A percentile compares a stretch with the other conserved stretches of the same genome.
Evolutionary conservation across 2,888 invertebrate genomes (phyloP).

Genomic region (Parnassius mnemosyne): DNA sequence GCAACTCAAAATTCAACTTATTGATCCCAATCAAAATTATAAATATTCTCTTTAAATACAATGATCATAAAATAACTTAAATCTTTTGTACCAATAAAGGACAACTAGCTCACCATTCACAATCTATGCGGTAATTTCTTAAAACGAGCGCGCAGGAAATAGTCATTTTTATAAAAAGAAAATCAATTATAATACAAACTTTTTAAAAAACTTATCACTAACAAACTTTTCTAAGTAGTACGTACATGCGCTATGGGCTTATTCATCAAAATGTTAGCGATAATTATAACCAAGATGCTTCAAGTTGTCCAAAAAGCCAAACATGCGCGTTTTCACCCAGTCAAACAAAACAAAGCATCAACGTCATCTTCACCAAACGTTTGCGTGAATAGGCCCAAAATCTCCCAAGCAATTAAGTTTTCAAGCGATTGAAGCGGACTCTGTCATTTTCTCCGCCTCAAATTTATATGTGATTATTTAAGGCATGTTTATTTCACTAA

Average conservation of each 20-base stretch:
- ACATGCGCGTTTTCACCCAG: constrained; percentile 1
- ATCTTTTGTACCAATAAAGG: constrained; percentile 73
- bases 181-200: constrained; percentile 69
- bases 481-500: constrained; percentile 64
- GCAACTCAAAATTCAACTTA: constrained; percentile 67
- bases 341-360: constrained; percentile 2
- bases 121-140: constrained; percentile 49
- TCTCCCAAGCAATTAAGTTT: constrained; percentile 52
- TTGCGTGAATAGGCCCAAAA: constrained; percentile 19
- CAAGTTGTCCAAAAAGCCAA: not conserved
- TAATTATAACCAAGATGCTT: not conserved
- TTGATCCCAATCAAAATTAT: constrained; percentile 76
- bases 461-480: constrained; percentile 44
- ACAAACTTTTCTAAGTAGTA: constrained; percentile 61
- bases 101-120: constrained; percentile 62
- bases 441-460: constrained; percentile 30
- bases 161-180: constrained; percentile 68
- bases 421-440: constrained; percentile 54
- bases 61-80: constrained; percentile 65
- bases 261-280: constrained; percentile 18
- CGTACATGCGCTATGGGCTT: constrained; percentile 45
- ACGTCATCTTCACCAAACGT: not conserved
- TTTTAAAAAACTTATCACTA: constrained; percentile 76
- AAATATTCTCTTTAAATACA: constrained; percentile 61
- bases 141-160: constrained; percentile 73